Evolutionary conservation across 2,888 invertebrate genomes (phyloP), one percentile per base, ranked within the genome.

Genomic region (Ephialtes manifestator): DNA sequence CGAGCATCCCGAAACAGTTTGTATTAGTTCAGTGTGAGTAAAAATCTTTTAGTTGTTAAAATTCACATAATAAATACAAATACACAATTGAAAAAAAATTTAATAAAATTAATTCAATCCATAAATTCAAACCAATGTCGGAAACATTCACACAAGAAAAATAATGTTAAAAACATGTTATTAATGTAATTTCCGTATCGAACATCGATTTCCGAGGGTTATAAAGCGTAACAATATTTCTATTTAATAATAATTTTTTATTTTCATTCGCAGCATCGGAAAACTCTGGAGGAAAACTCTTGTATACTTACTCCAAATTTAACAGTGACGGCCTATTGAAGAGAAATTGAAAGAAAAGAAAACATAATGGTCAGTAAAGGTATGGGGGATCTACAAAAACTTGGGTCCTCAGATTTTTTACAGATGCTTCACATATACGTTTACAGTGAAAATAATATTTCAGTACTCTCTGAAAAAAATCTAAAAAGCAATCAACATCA

Each of bases 291-390:
- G 15, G 18, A n/a, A n/a, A n/a, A n/a, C n/a, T 71, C 5, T 24
- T 82, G 18, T 39, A 48, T 92, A 93, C 92, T 93, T 91, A 93
- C 92, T 78, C 92, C 92, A 82, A 92, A 92, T 81, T 90, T 92
- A 88, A 91, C 82, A 79, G 92, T 93, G 89, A 93, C 88, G 79
- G 92, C 90, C 92, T 93, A 86, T 74, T 68, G 83, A 72, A 75
- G 60, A 76, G 68, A 76, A 84, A 87, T 87, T 88, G 88, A 87
- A 89, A 89, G 88, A 87, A 78, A 89, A 86, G 87, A 87, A 39
- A 87, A 84, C 51, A 83, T 35, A 82, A 65, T 48, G 51, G 48
- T 85, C 80, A 85, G 72, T 83, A 78, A 31, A 51, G 24, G 43
- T 39, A 5, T 18, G 4, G 24, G 20, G 20, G 65, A 39, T 2